These are phyloP conservation scores for Steromphala cineraria DNA, from an alignment of 2,888 invertebrate genomes.

Conservation along the genomic window DNA sequence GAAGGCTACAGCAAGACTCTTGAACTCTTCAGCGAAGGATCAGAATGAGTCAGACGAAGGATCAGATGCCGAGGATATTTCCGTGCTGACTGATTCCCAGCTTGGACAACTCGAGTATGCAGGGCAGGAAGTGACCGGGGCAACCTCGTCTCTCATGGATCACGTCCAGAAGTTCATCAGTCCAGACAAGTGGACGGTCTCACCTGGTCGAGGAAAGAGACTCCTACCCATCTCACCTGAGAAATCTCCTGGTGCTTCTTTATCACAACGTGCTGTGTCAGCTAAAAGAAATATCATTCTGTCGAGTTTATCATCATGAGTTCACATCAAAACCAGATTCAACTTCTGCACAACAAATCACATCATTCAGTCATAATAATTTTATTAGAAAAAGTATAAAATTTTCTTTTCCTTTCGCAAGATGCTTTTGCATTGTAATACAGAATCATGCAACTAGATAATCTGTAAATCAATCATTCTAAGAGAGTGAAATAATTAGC, in stretches of 20 bases:
- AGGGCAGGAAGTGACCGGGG: slow-evolving; percentile 46
- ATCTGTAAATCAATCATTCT: too few species aligned
- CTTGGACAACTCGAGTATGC: slow-evolving; percentile 53
- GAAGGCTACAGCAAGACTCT: slow-evolving; percentile 47
- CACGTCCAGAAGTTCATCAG: slow-evolving; percentile 44
- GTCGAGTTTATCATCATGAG: too few species aligned
- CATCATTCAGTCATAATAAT: not conserved
- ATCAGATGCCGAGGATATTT: slow-evolving; percentile 38
- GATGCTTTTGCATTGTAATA: too few species aligned
- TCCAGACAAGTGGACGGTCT: slow-evolving; percentile 25
- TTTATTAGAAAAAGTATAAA: too few species aligned
- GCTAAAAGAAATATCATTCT: not conserved
- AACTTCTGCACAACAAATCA: too few species aligned
- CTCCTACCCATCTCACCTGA: slow-evolving; percentile 35
- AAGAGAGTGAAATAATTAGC: too few species aligned
- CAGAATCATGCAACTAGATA: too few species aligned
- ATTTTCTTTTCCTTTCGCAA: too few species aligned
- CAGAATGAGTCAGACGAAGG: slow-evolving; percentile 27
- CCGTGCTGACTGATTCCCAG: slow-evolving; percentile 57
- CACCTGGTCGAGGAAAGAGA: slow-evolving; percentile 29
- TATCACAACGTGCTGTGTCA: not conserved
- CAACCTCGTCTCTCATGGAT: slow-evolving; percentile 43
- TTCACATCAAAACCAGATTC: too few species aligned
- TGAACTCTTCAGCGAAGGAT: slow-evolving; percentile 33
- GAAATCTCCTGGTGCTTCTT: not conserved